phyloP scores from a whole-genome alignment of 2,113 vertebrate genomes.

The Aepyceros melampus region DNA sequence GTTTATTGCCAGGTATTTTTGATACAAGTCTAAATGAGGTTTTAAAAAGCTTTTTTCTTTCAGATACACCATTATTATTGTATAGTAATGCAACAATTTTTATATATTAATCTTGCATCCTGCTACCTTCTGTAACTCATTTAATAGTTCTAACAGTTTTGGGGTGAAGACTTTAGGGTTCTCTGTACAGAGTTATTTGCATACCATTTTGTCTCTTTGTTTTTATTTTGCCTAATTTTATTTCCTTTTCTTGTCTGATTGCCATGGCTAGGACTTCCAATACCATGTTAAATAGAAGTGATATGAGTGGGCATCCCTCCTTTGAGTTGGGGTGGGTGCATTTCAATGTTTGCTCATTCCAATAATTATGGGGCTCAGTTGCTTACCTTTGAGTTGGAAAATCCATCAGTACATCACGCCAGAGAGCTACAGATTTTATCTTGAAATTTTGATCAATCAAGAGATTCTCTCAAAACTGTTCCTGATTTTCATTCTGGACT shows the following conservation, averaged over 20 bases:
- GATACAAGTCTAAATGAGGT: background rate
- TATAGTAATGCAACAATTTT: background rate
- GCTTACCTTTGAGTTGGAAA: background rate
- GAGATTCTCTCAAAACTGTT: background rate
- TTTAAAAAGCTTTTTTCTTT: background rate
- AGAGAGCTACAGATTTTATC: background rate
- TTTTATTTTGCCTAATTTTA: background rate
- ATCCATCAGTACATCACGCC: background rate
- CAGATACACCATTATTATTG: background rate
- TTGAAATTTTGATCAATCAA: background rate
- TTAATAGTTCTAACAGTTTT: background rate
- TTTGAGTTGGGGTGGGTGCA: rapidly evolving
- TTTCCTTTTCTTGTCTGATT: background rate
- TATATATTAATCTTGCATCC: background rate
- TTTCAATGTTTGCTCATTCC: background rate
- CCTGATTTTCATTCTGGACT: background rate
- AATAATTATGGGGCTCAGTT: background rate
- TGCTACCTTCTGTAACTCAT: background rate
- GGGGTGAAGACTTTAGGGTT: background rate
- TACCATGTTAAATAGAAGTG: background rate
- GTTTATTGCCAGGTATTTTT: background rate
- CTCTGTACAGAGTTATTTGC: background rate
- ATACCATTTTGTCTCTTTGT: background rate
- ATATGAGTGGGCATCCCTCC: background rate
- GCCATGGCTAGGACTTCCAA: background rate